Percentiles rank a stretch among this genome's conserved stretches.
Evolutionary conservation across 2,888 invertebrate genomes (phyloP).

Genomic region (Epistrophe eligans): DNA sequence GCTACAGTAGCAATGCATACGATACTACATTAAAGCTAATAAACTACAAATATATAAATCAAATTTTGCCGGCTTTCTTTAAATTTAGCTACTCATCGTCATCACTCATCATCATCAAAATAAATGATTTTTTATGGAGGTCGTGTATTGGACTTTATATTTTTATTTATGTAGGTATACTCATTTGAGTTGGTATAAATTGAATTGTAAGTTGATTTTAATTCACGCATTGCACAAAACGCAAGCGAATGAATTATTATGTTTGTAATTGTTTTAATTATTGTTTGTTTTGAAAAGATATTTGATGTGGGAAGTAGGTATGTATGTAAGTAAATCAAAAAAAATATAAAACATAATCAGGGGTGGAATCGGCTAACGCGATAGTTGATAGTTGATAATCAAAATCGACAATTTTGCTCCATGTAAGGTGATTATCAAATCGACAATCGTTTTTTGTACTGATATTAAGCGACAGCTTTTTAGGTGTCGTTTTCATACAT

Average conservation of each 20-base stretch:
- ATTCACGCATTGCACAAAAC: conserved; percentile 34
- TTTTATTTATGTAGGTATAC: neutral
- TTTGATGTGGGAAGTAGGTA: too few relatives aligned
- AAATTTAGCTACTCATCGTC: neutral
- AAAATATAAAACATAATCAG: too few relatives aligned
- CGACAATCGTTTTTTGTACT: too few relatives aligned
- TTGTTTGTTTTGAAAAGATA: too few relatives aligned
- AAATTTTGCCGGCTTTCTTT: conserved; percentile 24
- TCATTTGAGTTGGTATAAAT: conserved; percentile 40
- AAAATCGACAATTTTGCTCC: too few relatives aligned
- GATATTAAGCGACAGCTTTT: too few relatives aligned
- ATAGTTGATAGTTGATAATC: too few relatives aligned
- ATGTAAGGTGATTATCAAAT: too few relatives aligned
- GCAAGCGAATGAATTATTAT: neutral
- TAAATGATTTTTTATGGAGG: conserved; percentile 26
- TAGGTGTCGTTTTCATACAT: too few relatives aligned
- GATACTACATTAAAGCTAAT: too few relatives aligned
- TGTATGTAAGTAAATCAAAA: too few relatives aligned
- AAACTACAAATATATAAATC: neutral
- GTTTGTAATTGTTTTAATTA: neutral
- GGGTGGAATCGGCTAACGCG: too few relatives aligned
- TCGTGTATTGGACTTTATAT: conserved; percentile 33
- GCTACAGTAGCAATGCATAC: conserved; percentile 19
- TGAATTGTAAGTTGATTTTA: conserved; percentile 59
- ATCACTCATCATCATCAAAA: conserved; percentile 28